Conservation (phyloP, 2,888 invertebrate species). For the Aphidius colemani region DNA sequence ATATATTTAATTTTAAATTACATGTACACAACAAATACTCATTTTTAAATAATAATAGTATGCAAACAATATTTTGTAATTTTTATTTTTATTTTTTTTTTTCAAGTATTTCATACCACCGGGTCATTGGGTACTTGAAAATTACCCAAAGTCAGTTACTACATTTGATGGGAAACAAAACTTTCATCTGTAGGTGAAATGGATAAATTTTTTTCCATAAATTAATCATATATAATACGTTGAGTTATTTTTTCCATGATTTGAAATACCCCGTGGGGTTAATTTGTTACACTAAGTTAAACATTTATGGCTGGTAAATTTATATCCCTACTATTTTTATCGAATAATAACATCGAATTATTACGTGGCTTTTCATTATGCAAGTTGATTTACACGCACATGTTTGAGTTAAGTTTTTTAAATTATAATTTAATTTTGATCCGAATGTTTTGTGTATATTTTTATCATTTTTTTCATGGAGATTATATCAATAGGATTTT, state of each 20-base stretch:
- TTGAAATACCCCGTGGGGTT: neutral
- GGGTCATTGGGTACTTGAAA: constrained; percentile 15
- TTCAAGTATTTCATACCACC: too few species aligned
- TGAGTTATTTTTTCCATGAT: neutral
- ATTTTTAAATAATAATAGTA: too few species aligned
- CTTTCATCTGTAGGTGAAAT: neutral
- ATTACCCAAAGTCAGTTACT: constrained; percentile 5
- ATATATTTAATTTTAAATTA: neutral
- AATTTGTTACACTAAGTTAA: constrained; percentile 9
- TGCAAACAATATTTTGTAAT: too few species aligned
- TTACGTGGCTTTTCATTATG: constrained; percentile 31
- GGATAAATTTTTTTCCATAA: neutral
- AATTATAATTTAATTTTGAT: neutral
- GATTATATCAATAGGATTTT: too few species aligned
- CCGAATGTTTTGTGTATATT: neutral
- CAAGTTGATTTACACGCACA: too few species aligned
- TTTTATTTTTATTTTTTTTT: too few species aligned
- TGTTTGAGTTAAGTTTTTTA: too few species aligned
- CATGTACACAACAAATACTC: too few species aligned
- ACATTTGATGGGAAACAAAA: neutral
- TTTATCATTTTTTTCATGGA: too few species aligned
- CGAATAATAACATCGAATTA: constrained; percentile 27
- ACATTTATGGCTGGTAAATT: constrained; percentile 14
- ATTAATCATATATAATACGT: neutral
- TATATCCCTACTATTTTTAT: constrained; percentile 7